A percentile compares a stretch with the other conserved stretches of the same genome.
phyloP scores from a whole-genome alignment of 1,140 invertebrate species.

The Rhopalosiphum maidis region DNA sequence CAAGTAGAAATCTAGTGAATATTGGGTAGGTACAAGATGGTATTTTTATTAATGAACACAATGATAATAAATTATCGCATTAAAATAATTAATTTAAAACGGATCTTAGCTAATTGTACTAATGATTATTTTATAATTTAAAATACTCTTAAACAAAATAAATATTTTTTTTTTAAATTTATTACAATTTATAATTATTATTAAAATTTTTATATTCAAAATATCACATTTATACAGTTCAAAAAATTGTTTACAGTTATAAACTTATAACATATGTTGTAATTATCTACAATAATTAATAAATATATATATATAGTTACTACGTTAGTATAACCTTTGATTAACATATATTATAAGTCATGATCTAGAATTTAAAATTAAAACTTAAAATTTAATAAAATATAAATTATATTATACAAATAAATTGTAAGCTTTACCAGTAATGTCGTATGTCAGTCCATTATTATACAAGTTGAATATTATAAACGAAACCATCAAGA shows the following conservation, averaged over 20 bases:
- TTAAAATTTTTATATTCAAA: too few species aligned
- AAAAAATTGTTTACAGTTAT: neutral
- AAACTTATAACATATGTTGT: neutral
- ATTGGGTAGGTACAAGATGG: too few species aligned
- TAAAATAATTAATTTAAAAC: too few species aligned
- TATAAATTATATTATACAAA: neutral
- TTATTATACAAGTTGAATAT: neutral
- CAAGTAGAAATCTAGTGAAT: too few species aligned
- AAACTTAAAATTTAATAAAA: neutral
- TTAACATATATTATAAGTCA: neutral
- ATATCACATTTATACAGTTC: too few species aligned
- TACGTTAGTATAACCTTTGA: neutral
- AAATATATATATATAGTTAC: neutral
- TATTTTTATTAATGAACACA: too few species aligned
- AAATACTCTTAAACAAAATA: too few species aligned
- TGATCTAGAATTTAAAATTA: neutral
- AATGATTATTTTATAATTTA: too few species aligned
- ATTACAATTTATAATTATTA: too few species aligned
- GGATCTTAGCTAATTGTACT: too few species aligned
- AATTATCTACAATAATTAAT: neutral
- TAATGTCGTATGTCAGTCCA: conserved; percentile 57
- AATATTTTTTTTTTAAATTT: too few species aligned
- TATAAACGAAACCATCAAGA: neutral
- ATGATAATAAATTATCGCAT: too few species aligned
- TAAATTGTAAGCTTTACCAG: neutral